Percentiles rank a stretch among this genome's conserved stretches.
These are phyloP conservation scores for Chitala chitala DNA, from an alignment of 2,113 vertebrate genomes.

Conservation along the genomic window DNA sequence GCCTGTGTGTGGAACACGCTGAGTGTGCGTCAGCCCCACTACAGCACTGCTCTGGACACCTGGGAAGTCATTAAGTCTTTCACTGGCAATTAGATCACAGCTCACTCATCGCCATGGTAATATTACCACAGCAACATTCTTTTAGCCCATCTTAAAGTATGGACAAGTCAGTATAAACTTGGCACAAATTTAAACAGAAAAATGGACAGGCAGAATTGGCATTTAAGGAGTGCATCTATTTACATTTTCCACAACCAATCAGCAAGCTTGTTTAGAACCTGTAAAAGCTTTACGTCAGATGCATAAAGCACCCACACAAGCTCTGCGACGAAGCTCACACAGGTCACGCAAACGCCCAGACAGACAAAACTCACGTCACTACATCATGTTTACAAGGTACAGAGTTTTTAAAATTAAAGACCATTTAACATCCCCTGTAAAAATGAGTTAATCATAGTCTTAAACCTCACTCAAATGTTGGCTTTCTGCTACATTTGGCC, in stretches of 20 bases:
- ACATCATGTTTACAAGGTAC: neutral
- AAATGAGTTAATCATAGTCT: neutral
- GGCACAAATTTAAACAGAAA: neutral
- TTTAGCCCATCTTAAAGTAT: too few species aligned
- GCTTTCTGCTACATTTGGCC: neutral
- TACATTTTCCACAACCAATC: neutral
- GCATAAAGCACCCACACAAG: neutral
- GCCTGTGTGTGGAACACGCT: neutral
- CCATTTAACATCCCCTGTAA: neutral
- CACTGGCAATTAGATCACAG: slow-evolving; percentile 20
- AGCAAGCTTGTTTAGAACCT: neutral
- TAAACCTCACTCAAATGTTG: too few species aligned
- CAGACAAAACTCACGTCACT: neutral
- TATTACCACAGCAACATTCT: slow-evolving; percentile 3
- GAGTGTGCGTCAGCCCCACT: neutral
- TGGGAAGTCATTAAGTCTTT: slow-evolving; percentile 20
- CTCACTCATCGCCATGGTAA: slow-evolving; percentile 23
- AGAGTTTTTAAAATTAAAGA: neutral
- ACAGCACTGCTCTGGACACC: slow-evolving; percentile 28
- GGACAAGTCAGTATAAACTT: too few species aligned
- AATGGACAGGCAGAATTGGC: neutral
- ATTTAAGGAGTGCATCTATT: neutral
- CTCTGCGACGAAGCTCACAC: neutral
- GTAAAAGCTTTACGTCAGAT: too few species aligned
- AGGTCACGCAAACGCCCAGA: neutral